Evolutionary conservation across 2,797 vertebrate species (phyloP).

Genomic region (Scyliorhinus canicula): DNA sequence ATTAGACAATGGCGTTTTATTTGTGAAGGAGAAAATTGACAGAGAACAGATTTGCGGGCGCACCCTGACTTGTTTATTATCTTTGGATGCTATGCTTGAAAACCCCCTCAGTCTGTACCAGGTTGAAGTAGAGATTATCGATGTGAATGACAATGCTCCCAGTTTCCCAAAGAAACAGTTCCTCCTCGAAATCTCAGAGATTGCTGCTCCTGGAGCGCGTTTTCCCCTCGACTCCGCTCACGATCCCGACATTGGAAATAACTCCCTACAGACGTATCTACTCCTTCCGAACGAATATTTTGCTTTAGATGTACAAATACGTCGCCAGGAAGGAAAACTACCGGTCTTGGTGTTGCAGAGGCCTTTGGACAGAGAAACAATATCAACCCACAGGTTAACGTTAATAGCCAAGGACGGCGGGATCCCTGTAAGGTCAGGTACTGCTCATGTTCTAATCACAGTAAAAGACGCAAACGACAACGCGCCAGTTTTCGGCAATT

Average conservation of each 20-base stretch:
- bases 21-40: slow-evolving; percentile 7
- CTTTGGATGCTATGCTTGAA: background rate
- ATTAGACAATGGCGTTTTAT: background rate
- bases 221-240: background rate
- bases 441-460: background rate
- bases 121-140: background rate
- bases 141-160: slow-evolving; percentile 16
- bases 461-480: slow-evolving; percentile 40
- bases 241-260: background rate
- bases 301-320: background rate
- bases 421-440: background rate
- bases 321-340: too few relatives aligned
- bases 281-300: background rate
- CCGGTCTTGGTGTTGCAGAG: background rate
- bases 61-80: background rate
- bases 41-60: background rate
- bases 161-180: background rate
- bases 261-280: background rate
- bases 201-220: background rate
- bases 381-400: background rate
- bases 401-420: background rate
- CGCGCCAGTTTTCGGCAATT: background rate
- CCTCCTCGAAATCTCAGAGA: background rate
- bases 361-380: background rate
- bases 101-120: background rate